These are phyloP conservation scores for Tautogolabrus adspersus DNA, from an alignment of 2,113 vertebrate species.

Conservation along the genomic window DNA sequence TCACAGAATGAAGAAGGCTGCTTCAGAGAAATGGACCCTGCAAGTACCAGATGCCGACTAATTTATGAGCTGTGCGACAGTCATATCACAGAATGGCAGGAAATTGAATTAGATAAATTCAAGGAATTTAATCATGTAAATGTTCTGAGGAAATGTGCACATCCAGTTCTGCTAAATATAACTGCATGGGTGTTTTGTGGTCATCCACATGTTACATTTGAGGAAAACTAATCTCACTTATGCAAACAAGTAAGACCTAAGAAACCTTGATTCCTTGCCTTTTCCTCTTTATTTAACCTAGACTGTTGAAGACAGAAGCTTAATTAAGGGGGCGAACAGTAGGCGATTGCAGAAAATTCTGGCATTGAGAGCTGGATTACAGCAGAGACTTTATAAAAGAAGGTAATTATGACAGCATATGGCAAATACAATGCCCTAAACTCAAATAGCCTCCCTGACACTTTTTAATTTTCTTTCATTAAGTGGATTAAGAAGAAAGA, in stretches of 20 bases:
- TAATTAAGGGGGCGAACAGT: slow-evolving; percentile 35
- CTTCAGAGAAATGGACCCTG: neutral
- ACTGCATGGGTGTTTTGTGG: neutral
- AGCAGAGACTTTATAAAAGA: slow-evolving; percentile 70
- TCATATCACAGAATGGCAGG: slow-evolving; percentile 14
- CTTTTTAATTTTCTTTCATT: slow-evolving; percentile 81
- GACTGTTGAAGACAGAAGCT: slow-evolving; percentile 13
- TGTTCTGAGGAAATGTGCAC: slow-evolving; percentile 36
- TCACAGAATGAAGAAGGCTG: slow-evolving; percentile 22
- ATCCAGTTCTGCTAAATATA: slow-evolving; percentile 15
- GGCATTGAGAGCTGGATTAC: slow-evolving; percentile 73
- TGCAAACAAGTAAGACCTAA: slow-evolving; percentile 12
- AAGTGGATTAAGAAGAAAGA: slow-evolving; percentile 75
- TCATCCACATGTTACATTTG: slow-evolving; percentile 1
- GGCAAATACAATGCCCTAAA: slow-evolving; percentile 73
- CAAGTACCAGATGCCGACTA: slow-evolving; percentile 40
- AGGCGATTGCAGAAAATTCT: slow-evolving; percentile 60
- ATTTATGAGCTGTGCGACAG: slow-evolving; percentile 36
- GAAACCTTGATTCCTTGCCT: neutral
- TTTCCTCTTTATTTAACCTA: neutral
- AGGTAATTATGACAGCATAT: slow-evolving; percentile 75
- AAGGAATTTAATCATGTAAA: slow-evolving; percentile 44
- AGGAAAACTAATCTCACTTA: neutral
- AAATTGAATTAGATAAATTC: slow-evolving; percentile 55
- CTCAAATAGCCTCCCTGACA: slow-evolving; percentile 73